A percentile compares a stretch with the other conserved stretches of the same genome.
phyloP scores from a whole-genome alignment of 2,797 vertebrate species.

The Pristis pectinata region DNA sequence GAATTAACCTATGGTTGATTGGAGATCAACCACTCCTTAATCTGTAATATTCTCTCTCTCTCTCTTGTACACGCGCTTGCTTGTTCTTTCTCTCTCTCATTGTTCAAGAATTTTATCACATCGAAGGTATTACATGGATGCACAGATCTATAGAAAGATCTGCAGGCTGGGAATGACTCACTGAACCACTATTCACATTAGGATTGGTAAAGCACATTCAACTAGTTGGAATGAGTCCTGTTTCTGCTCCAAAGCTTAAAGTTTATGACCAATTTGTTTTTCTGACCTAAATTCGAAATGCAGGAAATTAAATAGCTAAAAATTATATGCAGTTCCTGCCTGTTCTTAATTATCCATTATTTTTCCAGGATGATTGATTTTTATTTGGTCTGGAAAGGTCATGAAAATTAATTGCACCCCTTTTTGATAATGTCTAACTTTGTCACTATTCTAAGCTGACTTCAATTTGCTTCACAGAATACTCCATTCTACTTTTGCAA shows the following conservation, averaged over 20 bases:
- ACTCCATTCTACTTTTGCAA: not conserved
- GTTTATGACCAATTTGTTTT: not conserved
- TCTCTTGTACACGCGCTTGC: too few species aligned
- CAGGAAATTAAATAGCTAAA: not conserved
- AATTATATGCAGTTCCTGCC: not conserved
- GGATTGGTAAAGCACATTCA: too few species aligned
- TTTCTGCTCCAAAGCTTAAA: not conserved
- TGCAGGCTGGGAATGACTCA: not conserved
- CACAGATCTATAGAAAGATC: not conserved
- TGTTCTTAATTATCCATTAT: not conserved
- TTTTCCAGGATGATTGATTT: not conserved
- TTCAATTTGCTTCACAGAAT: too few species aligned
- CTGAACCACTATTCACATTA: not conserved
- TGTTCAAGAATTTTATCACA: not conserved
- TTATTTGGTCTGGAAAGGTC: not conserved
- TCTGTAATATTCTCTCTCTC: not conserved
- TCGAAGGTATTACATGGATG: not conserved
- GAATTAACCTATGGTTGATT: not conserved
- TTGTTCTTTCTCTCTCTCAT: too few species aligned
- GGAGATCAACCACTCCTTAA: not conserved
- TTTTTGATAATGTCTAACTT: not conserved
- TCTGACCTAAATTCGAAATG: not conserved
- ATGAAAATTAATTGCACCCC: not conserved
- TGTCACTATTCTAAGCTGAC: not conserved
- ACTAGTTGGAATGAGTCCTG: not conserved